Evolutionary conservation across 2,888 invertebrate genomes (phyloP).

Genomic region (Cheilosia scutellata): DNA sequence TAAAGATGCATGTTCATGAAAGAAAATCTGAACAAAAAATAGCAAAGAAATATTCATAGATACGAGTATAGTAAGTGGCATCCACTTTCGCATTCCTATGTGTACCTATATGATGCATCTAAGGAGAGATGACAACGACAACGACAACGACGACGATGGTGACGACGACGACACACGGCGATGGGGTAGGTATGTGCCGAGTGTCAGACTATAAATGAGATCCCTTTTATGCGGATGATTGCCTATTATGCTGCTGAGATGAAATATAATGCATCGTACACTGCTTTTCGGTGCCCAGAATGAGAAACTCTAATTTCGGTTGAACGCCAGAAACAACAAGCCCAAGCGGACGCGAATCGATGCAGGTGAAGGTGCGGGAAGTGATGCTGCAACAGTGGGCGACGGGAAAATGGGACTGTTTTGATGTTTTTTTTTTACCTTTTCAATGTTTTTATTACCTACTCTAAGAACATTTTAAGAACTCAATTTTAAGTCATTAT

Average conservation of each 20-base stretch:
- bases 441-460: no score
- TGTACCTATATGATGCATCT: not conserved
- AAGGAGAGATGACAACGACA: constrained; percentile 14
- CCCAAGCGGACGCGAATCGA: constrained; percentile 35
- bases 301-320: constrained; percentile 60
- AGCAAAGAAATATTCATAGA: constrained; percentile 27
- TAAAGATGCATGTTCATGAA: constrained; percentile 48
- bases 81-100: constrained; percentile 59
- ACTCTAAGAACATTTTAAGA: no score
- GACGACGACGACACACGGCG: constrained; percentile 7
- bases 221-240: constrained; percentile 71
- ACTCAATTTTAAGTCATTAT: no score
- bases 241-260: constrained; percentile 71
- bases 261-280: constrained; percentile 57
- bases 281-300: constrained; percentile 49
- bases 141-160: constrained; percentile 6
- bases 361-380: constrained; percentile 36
- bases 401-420: not conserved
- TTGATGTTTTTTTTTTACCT: not conserved
- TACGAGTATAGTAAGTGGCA: constrained; percentile 52
- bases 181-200: constrained; percentile 37
- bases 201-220: constrained; percentile 69
- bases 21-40: constrained; percentile 24
- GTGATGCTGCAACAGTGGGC: not conserved
- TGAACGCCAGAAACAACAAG: constrained; percentile 36